Base-by-base conservation (phyloP, 2,888 invertebrate genomes). In the Diaprepes abbreviatus region DNA sequence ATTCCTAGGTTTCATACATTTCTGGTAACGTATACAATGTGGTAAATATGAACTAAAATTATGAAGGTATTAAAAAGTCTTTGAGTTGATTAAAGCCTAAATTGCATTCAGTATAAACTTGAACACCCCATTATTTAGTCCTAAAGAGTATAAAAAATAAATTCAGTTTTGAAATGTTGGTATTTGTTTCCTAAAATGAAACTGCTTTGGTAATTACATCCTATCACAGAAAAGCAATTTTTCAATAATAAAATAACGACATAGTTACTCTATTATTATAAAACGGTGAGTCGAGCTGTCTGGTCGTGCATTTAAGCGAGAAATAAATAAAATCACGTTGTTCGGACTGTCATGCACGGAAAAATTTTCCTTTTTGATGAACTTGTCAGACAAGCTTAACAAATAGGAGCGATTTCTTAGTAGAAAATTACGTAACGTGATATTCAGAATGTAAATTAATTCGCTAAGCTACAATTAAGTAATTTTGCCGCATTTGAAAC, bases 401-500 rank as follows among this genome's bases (percentile, higher is more conserved):
- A 48, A 64, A 65, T 36, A 40, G 54, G 57, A 55, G 55, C 57
- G 48, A 45, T 57, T 65, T 65, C 57, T 38, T 24, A 65, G 57
- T 55, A 57, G 55, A 65, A 65, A 45, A 57, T 65, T 65, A 57
- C 65, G 65, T 65, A 57, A 65, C 33, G 45, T 36, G 57, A 31
- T 65, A 36, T 50, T 62, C 35, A 19, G n/a, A 40, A 65, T 65
- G 65, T 65, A 65, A 65, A 65, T 65, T 33, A 31, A 48, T 31
- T 33, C 33, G 57, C 45, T 33, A 65, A 36, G 45, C 45, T 65
- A 57, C 54, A 65, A 65, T 65, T 65, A 65, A 65, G 57, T 57
- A 57, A 65, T 65, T 65, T 57, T 65, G 57, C 57, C 48, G 65
- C 65, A 65, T 65, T 58, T 57, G 16, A 57, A 65, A 45, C 65